Evolutionary conservation across 2,113 vertebrate genomes (phyloP), one percentile per base, ranked within the genome.

Genomic region (Plotosus lineatus): DNA sequence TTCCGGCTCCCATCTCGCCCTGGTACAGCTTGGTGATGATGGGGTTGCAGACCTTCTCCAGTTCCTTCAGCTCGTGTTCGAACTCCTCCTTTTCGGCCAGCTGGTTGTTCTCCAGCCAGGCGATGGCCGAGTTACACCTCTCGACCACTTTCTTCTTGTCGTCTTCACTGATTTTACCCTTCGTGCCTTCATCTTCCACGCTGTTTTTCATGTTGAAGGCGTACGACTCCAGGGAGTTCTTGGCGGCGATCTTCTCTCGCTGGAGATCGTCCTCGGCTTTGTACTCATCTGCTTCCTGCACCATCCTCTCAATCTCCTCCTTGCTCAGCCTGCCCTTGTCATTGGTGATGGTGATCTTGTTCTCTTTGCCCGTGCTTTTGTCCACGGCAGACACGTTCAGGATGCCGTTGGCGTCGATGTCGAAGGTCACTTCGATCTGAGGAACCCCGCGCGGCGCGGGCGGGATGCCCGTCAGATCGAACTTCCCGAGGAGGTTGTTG

Each of bases 1-100:
- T 26, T 79, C 78, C 66, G 58, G 51, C 51, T 58, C 65, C 65
- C 77, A 28, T 78, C 6, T 44, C 76, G 65, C 76, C 76, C 58
- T 78, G 76, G 60, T 78, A 78, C 60, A 78, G 60, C 3, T 78
- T 78, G 26, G 60, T 38, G 76, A 78, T 66, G 60, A 78, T 66
- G 31, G 76, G 76, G 76, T 78, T 78, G 44, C 77, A 79, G 36
- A 79, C 65, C 44, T 79, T 79, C 77, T 79, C 77, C 63, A 79
- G 77, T 44, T 79, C 65, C 19, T 79, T 69, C 65, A 56, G 77
- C 38, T 79, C 36, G 23, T 79, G 63, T 19, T 71, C 63, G 21
- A 31, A 79, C 50, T 79, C 77, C 17, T 79, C 65, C n/a, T 79
- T 79, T 28, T 71, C 77, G 19, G 76, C 76, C 31, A 78, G 60